These are phyloP conservation scores for Gryllus bimaculatus DNA, from an alignment of 1,140 invertebrate genomes.

Conservation along the genomic window DNA sequence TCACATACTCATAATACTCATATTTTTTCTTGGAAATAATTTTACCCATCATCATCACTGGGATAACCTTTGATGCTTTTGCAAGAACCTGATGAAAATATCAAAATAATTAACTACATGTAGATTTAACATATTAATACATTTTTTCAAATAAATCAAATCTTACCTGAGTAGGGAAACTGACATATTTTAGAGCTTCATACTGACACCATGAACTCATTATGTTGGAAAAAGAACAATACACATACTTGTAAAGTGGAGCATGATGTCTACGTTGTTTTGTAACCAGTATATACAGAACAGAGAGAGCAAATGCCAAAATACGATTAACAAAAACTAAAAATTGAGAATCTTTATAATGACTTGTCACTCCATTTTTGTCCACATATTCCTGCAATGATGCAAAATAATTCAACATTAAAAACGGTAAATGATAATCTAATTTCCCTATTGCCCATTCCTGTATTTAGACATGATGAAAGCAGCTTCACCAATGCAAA, in stretches of 20 bases:
- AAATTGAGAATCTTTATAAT: conserved; percentile 90
- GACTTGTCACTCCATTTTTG: conserved; percentile 45
- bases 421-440: neutral
- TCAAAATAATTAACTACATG: neutral
- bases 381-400: conserved; percentile 54
- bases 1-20: conserved; percentile 86
- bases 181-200: conserved; percentile 96
- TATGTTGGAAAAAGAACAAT: conserved; percentile 94
- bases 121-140: neutral
- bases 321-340: conserved; percentile 90
- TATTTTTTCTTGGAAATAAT: conserved; percentile 79
- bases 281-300: conserved; percentile 45
- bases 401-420: conserved; percentile 10
- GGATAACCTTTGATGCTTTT: conserved; percentile 90
- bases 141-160: neutral
- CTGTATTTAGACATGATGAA: too few relatives aligned
- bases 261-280: conserved; percentile 63
- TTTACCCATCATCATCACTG: conserved; percentile 98
- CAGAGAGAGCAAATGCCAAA: conserved; percentile 69
- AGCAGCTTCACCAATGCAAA: neutral
- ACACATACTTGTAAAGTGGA: conserved; percentile 93
- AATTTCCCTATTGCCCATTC: neutral
- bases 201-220: conserved; percentile 99
- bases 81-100: conserved; percentile 60
- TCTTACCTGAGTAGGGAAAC: conserved; percentile 87